A percentile compares a stretch with the other conserved stretches of the same genome.
phyloP scores from a whole-genome alignment of 1,140 invertebrate genomes.

The Aphaenogaster rudis region DNA sequence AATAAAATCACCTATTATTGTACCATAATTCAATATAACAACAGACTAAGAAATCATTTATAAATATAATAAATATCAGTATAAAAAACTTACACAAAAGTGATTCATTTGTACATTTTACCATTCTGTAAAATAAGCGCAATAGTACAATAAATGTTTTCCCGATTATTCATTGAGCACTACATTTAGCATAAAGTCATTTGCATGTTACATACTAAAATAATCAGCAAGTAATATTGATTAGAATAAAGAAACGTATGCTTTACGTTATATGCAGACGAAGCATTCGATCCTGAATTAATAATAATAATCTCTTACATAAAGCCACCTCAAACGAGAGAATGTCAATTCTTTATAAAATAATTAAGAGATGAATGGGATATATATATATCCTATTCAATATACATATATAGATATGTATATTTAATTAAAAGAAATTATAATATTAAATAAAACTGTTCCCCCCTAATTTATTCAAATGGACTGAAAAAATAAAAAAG shows the following conservation, averaged over 20 bases:
- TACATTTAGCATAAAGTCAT: conserved; percentile 29
- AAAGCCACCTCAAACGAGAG: neutral
- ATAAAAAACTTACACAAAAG: neutral
- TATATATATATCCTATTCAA: neutral
- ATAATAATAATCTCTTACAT: neutral
- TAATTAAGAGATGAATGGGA: conserved; percentile 22
- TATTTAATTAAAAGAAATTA: conserved; percentile 4
- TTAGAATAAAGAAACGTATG: conserved; percentile 27
- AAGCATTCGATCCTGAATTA: conserved; percentile 32
- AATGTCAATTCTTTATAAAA: conserved; percentile 43
- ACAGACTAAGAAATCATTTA: neutral
- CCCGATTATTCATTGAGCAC: neutral
- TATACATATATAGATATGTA: neutral
- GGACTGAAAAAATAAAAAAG: neutral
- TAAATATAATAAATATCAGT: neutral
- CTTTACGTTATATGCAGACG: conserved; percentile 20
- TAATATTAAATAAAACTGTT: neutral
- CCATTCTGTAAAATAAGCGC: neutral
- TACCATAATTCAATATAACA: neutral
- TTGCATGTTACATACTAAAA: conserved; percentile 52
- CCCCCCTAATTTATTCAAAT: neutral
- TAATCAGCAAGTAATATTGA: conserved; percentile 43
- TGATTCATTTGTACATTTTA: neutral
- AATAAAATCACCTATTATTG: neutral
- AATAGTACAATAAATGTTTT: neutral